These are phyloP conservation scores for Cheilosia variabilis DNA, from an alignment of 2,888 invertebrate genomes.

Conservation along the genomic window DNA sequence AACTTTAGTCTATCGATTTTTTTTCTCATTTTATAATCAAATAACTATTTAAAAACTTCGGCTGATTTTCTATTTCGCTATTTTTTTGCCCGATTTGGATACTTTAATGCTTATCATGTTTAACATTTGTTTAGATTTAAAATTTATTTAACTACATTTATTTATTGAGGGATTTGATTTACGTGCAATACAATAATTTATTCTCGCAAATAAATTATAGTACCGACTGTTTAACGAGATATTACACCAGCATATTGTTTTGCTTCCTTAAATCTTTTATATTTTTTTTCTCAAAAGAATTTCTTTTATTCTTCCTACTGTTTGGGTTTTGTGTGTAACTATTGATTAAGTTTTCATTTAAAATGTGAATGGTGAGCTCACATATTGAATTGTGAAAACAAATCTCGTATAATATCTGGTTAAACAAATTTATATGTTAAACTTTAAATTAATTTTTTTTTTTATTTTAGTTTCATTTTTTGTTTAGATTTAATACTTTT, in stretches of 20 bases:
- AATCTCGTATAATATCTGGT: slow-evolving; percentile 83
- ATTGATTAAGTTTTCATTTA: slow-evolving; percentile 32
- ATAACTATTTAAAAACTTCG: slow-evolving; percentile 64
- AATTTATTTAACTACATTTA: slow-evolving; percentile 76
- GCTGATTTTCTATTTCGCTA: slow-evolving; percentile 25
- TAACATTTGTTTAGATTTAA: slow-evolving; percentile 64
- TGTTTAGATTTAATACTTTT: slow-evolving; percentile 56
- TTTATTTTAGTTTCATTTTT: slow-evolving; percentile 7
- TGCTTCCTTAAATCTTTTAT: slow-evolving; percentile 77
- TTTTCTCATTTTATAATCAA: slow-evolving; percentile 22
- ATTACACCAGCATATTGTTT: slow-evolving; percentile 83
- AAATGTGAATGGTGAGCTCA: slow-evolving; percentile 64
- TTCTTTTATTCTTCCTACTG: slow-evolving; percentile 44
- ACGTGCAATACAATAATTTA: slow-evolving; percentile 82
- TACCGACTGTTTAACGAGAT: slow-evolving; percentile 83
- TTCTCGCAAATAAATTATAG: slow-evolving; percentile 82
- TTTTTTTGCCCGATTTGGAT: slow-evolving; percentile 62
- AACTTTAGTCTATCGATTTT: slow-evolving; percentile 14
- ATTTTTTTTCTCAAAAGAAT: slow-evolving; percentile 34
- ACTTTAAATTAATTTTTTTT: slow-evolving; percentile 74
- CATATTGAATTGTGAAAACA: slow-evolving; percentile 77
- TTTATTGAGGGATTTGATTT: slow-evolving; percentile 84
- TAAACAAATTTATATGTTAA: slow-evolving; percentile 78
- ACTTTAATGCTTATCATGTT: slow-evolving; percentile 51
- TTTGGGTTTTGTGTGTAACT: slow-evolving; percentile 5